A percentile compares a stretch with the other conserved stretches of the same genome.
phyloP scores from a whole-genome alignment of 1,140 invertebrate genomes.

The Medauroidea extradentata region DNA sequence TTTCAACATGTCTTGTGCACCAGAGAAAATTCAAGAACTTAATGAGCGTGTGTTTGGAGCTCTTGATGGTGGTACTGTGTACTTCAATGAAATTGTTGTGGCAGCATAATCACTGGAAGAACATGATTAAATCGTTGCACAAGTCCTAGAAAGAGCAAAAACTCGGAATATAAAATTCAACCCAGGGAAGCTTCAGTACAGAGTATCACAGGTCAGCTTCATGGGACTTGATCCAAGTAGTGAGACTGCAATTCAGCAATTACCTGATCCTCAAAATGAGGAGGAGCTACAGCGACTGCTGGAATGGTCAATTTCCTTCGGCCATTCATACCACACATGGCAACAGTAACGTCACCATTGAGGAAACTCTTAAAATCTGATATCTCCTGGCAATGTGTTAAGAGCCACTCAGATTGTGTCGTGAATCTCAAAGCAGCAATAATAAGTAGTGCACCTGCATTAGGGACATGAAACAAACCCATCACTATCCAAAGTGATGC shows the following conservation, averaged over 20 bases:
- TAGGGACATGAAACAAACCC: conserved; percentile 24
- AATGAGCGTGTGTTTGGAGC: conserved; percentile 16
- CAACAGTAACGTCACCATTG: conserved; percentile 25
- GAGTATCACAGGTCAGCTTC: conserved; percentile 34
- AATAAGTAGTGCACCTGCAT: conserved; percentile 26
- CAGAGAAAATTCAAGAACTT: conserved; percentile 10
- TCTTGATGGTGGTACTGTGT: conserved; percentile 32
- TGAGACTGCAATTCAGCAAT: conserved; percentile 36
- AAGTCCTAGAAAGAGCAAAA: conserved; percentile 30
- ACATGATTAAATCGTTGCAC: conserved; percentile 28
- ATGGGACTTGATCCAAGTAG: conserved; percentile 37
- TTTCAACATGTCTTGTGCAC: conserved; percentile 5
- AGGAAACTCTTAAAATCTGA: conserved; percentile 26
- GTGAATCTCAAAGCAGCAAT: conserved; percentile 26
- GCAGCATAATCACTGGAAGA: conserved; percentile 25
- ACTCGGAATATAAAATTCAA: conserved; percentile 37
- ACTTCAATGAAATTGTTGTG: conserved; percentile 39
- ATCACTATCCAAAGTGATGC: conserved; percentile 32
- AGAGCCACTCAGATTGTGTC: conserved; percentile 25
- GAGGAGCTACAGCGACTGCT: conserved; percentile 25
- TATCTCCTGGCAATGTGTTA: conserved; percentile 21
- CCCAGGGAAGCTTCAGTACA: conserved; percentile 37
- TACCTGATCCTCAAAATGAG: conserved; percentile 27
- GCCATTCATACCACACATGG: conserved; percentile 36
- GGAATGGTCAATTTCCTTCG: conserved; percentile 34